Base-by-base conservation (phyloP, 92 coral and sea anemone genomes). In the Blastomussa wellsi region DNA sequence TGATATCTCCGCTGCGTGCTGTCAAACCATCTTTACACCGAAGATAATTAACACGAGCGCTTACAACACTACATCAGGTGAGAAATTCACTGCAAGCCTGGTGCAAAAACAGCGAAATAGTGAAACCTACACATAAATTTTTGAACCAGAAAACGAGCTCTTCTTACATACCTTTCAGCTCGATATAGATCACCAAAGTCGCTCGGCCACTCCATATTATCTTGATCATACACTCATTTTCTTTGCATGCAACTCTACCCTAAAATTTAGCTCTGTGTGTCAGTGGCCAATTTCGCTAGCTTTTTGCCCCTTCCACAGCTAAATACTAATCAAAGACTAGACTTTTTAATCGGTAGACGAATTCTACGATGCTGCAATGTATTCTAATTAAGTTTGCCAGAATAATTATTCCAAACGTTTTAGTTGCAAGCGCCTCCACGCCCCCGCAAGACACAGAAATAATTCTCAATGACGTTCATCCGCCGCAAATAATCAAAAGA, bases 401-500 rank as follows among this genome's bases (percentile, higher is more conserved):
- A 53, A 82, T 82, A 71, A 82, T 71, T 52, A 37, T 70, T 24
- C 35, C 12, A 33, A 22, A 66, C 64, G 85, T 52, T 70, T 49
- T 35, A 35, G 65, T 71, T 31, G 36, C 33, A 80, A 44, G 41
- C 8, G 31, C 22, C 10, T 67, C 47, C 15, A 41, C 70, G 15
- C 86, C 86, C 70, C 52, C 86, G 78, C 76, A 38, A 5, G 2
- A 20, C n/a, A 67, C 14, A 32, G 66, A 80, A 32, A 44, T 26
- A 42, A 44, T 38, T 71, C 26, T 11, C 8, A 26, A 51, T 82
- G 86, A 55, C 78, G 62, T 53, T 51, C 36, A 15, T 72, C 70
- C 44, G 36, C 78, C 32, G 66, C 71, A 28, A 26, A 49, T 52
- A 48, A 72, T 52, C 20, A 7, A 51, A 15, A 49, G 29, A 0